Base-by-base conservation (phyloP, 2,797 vertebrate species). In the Sebastes nivosus region DNA sequence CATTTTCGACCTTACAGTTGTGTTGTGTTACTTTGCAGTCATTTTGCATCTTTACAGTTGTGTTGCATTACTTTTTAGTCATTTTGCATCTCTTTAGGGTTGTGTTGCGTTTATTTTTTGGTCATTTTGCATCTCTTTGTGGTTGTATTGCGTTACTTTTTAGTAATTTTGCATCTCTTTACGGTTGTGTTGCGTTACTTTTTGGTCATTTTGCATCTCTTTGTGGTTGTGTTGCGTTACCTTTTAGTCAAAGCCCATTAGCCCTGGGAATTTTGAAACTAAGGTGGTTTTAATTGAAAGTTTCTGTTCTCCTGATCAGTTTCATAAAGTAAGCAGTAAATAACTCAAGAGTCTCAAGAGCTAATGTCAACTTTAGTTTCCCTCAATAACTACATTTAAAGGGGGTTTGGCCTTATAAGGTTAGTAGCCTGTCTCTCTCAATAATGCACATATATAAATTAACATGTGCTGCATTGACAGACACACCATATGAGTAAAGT, bases 1-100 rank as follows among this genome's bases (percentile, higher is more conserved):
- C 27, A 2, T 20, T 50, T 24, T 24, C 24, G 24, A 24, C 24
- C 24, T 24, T 24, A 24, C 24, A 24, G 24, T 24, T 24, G 24
- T 46, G 14, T 46, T 20, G 46, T 0, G 6, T 50, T 13, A 7
- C 1, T 2, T 50, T 50, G 1, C 0, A 0, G 18, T 52, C 1
- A 22, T 36, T 63, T 2, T 30, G 38, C 11, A 4, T 27, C 22
- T 1, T 13, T 4, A 5, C 0, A 11, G 20, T 34, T 6, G 6
- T 12, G 34, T 50, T 50, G 46, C 0, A 0, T 8, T 6, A 30
- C 8, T 6, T 11, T 60, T 14, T 27, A 1, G 27, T 18, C 0
- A 12, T 61, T 34, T 30, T 67, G 46, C 2, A 25, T 27, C 24
- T 8, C 22, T 9, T 64, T 3, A 1, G 1, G 10, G 68, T 6